Conservation (phyloP, 2,888 invertebrate genomes). For the Terebella lapidaria region DNA sequence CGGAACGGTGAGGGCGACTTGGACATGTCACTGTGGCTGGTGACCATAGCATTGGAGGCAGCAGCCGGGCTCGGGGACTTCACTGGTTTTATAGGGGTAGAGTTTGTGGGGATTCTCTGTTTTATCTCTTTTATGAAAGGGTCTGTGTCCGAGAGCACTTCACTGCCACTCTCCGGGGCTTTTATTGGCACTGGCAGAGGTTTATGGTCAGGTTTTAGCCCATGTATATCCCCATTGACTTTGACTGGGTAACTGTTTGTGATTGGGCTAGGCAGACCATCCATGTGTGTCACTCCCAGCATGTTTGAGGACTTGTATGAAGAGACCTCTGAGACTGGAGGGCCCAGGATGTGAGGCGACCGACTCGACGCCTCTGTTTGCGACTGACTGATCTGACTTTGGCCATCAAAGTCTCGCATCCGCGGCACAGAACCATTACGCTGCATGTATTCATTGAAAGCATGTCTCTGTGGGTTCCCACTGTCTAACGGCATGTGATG, state of each 20-base stretch:
- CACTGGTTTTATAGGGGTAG: neutral
- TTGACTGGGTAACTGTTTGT: neutral
- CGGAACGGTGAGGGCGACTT: neutral
- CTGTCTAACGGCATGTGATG: no score
- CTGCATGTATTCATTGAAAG: conserved; percentile 10
- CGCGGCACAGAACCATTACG: conserved; percentile 30
- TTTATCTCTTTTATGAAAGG: neutral
- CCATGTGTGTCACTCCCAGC: neutral
- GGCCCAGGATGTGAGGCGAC: neutral
- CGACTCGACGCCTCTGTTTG: neutral
- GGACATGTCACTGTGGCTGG: neutral
- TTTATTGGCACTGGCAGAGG: neutral
- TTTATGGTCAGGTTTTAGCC: no score
- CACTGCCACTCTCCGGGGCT: neutral
- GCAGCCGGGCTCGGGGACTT: neutral
- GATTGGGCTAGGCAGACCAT: neutral
- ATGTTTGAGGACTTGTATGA: neutral
- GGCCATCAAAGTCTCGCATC: conserved; percentile 37
- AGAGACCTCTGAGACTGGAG: no score
- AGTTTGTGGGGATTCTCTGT: neutral
- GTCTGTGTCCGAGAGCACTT: neutral
- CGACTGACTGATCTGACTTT: conserved; percentile 30
- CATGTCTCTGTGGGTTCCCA: neutral
- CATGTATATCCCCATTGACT: no score
- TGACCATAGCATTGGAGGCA: neutral